Base-by-base conservation (phyloP, 2,797 vertebrate genomes). In the Dendrocincla tyrannina region DNA sequence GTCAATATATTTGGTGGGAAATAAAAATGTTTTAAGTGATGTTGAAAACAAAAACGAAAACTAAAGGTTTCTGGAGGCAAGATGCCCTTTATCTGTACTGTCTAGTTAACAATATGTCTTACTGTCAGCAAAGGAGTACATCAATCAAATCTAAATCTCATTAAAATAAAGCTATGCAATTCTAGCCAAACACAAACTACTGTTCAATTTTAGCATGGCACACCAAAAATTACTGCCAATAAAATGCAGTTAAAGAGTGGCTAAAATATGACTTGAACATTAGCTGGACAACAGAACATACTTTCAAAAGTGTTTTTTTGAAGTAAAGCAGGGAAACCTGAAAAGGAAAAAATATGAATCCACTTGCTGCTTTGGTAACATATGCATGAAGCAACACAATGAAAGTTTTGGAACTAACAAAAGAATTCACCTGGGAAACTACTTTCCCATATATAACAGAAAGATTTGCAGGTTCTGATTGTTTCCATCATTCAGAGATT, bases 21-120 rank as follows among this genome's bases (percentile, higher is more conserved):
- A 93, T 22, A 72, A 7, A 86, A 46, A 56, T 20, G 25, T 52
- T 86, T 79, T 37, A 82, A 85, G 75, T 55, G 0, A 90, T 52
- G 28, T 67, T 91, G 70, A 89, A 89, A 89, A 35, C 28, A 67
- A 74, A 88, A 86, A 59, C 35, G 19, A 95, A 89, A 93, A 67
- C 25, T 79, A 85, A 91, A 92, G 32, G 37, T 85, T 41, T 35
- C 69, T 94, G 49, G 28, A 94, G 35, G 49, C 53, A 91, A 79
- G 50, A 93, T 28, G 63, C 23, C 66, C 91, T 75, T 42, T 41
- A 85, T 70, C 66, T 88, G 41, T 86, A 92, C 49, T 3, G 3
- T 80, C 84, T 88, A 78, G 59, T 88, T 91, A 85, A 82, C 67
- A 90, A 56, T 66, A 32, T 30, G 72, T 70, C 42, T 80, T 67